phyloP scores from a whole-genome alignment of 2,888 invertebrate genomes.

The Tachina grossa region DNA sequence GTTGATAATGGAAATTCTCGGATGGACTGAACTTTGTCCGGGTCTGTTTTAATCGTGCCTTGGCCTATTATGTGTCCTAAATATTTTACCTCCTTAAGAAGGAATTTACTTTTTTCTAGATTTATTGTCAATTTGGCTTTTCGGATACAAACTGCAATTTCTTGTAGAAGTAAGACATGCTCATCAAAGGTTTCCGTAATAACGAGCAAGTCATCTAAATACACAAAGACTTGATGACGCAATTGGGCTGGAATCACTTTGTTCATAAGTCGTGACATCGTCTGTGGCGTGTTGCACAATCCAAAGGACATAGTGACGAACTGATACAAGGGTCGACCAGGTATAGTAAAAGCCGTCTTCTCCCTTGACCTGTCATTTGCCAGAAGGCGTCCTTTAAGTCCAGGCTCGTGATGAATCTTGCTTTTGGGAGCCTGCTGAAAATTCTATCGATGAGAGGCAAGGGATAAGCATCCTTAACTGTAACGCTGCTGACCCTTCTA shows the following conservation, averaged over 20 bases:
- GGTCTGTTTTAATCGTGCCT: slow-evolving; percentile 13
- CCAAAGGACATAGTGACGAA: too few species aligned
- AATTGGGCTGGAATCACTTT: not conserved
- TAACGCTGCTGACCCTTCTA: slow-evolving; percentile 23
- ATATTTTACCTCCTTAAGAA: slow-evolving; percentile 4
- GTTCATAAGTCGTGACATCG: not conserved
- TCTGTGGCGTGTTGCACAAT: not conserved
- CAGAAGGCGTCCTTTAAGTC: slow-evolving; percentile 42
- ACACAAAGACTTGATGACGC: not conserved
- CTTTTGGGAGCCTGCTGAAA: too few species aligned
- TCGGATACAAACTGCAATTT: not conserved
- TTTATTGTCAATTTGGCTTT: slow-evolving; percentile 2
- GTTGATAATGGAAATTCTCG: slow-evolving; percentile 3
- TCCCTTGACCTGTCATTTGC: slow-evolving; percentile 31
- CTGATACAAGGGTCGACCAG: slow-evolving; percentile 17
- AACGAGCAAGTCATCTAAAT: not conserved
- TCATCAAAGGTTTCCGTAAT: not conserved
- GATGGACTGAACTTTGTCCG: slow-evolving; percentile 17
- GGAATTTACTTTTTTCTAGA: not conserved
- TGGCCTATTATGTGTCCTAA: slow-evolving; percentile 4
- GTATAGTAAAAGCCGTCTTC: slow-evolving; percentile 48
- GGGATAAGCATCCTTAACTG: not conserved
- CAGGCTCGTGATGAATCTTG: slow-evolving; percentile 45
- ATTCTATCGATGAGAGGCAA: too few species aligned
- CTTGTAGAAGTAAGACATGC: not conserved